Evolutionary conservation across 2,113 vertebrate genomes (phyloP), one percentile per base, ranked within the genome.

Genomic region (Neofelis nebulosa): DNA sequence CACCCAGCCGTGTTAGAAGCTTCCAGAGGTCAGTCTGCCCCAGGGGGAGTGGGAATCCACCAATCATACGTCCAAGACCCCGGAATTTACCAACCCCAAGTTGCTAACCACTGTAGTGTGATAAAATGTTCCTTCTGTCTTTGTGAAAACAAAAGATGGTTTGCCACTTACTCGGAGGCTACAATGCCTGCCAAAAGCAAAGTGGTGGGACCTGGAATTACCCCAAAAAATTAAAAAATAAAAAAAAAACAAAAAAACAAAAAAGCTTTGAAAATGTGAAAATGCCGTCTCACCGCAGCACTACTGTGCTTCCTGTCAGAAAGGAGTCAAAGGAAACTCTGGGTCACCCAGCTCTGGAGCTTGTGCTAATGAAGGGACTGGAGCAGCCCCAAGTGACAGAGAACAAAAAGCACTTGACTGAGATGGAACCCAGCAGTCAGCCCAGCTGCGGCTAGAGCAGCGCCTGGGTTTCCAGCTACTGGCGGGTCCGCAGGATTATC

Each of bases 121-220:
- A 79, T 31, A 36, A 89, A 85, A 74, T 5, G 4, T 21, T 85
- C 61, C 31, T 86, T 82, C 68, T 71, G 38, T 45, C 36, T 71
- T 81, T 48, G 50, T 23, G 50, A 91, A 91, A 92, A 94, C 83
- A 96, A 86, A 97, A 90, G 55, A 87, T 25, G 41, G 27, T 21
- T 81, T 65, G 73, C 78, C 57, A 29, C 66, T 91, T 45, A 81
- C 88, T 89, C 19, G 57, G 68, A 48, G 55, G 36, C 82, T 68
- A 33, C n/a, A 13, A 5, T 87, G 61, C 41, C 74, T 96, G 73
- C 79, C 96, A 87, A 94, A 92, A 81, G 80, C 74, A 33, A 89
- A 95, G 83, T 8, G 2, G 55, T 76, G 4, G 73, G 55, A 93
- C 88, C 63, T 69, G 55, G 55, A 82, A 94, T 93, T n/a, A 41